Evolutionary conservation across 2,888 invertebrate genomes (phyloP).

Genomic region (Scaptomyza tumidula): DNA sequence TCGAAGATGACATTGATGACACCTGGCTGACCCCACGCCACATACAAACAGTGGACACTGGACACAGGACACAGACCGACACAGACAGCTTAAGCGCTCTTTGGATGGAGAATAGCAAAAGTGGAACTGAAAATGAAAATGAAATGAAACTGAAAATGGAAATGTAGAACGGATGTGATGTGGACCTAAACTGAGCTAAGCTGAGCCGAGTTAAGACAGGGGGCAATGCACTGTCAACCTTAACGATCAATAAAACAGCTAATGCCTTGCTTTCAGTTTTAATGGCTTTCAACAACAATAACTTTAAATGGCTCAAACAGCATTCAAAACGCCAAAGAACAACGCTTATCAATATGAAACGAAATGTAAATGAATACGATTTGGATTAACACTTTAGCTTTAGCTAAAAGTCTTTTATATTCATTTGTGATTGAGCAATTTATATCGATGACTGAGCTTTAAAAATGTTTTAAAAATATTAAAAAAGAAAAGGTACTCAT

Average conservation of each 20-base stretch:
- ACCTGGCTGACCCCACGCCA: constrained; percentile 71
- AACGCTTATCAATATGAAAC: background rate
- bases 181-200: background rate
- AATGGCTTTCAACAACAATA: background rate
- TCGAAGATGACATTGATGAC: constrained; percentile 80
- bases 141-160: constrained; percentile 20
- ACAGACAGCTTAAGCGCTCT: constrained; percentile 77
- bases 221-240: constrained; percentile 42
- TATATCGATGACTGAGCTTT: constrained; percentile 3
- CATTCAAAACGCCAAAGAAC: too few species aligned
- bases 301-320: background rate
- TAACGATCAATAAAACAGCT: constrained; percentile 33
- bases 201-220: constrained; percentile 16
- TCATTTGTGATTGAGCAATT: background rate
- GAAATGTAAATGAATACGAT: too few species aligned
- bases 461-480: background rate
- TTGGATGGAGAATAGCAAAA: constrained; percentile 22
- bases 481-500: background rate
- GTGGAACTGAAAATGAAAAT: constrained; percentile 34
- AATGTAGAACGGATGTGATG: constrained; percentile 17
- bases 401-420: too few species aligned
- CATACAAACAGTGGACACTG: background rate
- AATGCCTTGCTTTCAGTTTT: background rate
- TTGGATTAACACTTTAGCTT: background rate
- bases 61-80: constrained; percentile 16